phyloP scores from a whole-genome alignment of 2,888 invertebrate genomes.

The Meteorus colon region DNA sequence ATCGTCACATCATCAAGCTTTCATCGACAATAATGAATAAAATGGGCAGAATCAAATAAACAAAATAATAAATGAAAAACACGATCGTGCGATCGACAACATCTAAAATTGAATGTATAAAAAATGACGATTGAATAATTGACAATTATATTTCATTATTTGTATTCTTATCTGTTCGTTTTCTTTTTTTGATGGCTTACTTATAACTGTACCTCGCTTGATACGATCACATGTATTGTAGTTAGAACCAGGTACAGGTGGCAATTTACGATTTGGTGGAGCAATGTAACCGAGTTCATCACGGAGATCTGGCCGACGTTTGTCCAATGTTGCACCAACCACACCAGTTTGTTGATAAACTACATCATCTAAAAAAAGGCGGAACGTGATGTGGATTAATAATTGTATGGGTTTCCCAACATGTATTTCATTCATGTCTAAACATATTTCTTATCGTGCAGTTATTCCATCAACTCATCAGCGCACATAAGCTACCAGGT shows the following conservation, averaged over 20 bases:
- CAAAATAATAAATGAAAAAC: constrained; percentile 49
- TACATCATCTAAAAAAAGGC: constrained; percentile 83
- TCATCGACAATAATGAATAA: not conserved
- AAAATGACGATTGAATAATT: constrained; percentile 62
- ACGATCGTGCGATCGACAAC: constrained; percentile 70
- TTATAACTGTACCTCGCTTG: constrained; percentile 94
- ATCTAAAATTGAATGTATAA: constrained; percentile 57
- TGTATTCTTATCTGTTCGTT: not conserved
- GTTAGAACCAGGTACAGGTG: constrained; percentile 93
- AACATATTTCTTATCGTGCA: not conserved
- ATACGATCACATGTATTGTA: constrained; percentile 95
- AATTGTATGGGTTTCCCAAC: constrained; percentile 7
- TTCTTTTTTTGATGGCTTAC: constrained; percentile 80
- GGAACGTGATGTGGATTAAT: constrained; percentile 30
- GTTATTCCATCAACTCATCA: constrained; percentile 1
- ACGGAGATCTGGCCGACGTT: constrained; percentile 86
- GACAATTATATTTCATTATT: constrained; percentile 51
- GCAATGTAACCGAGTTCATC: constrained; percentile 95
- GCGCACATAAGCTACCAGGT: no score
- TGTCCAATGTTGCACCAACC: constrained; percentile 85
- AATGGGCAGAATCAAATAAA: constrained; percentile 30
- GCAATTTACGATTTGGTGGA: constrained; percentile 92
- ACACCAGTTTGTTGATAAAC: constrained; percentile 91
- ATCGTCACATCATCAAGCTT: constrained; percentile 2
- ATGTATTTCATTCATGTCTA: not conserved